Evolutionary conservation across 2,797 vertebrate species (phyloP), one percentile per base, ranked within the genome.

Genomic region (Botia almorhae): DNA sequence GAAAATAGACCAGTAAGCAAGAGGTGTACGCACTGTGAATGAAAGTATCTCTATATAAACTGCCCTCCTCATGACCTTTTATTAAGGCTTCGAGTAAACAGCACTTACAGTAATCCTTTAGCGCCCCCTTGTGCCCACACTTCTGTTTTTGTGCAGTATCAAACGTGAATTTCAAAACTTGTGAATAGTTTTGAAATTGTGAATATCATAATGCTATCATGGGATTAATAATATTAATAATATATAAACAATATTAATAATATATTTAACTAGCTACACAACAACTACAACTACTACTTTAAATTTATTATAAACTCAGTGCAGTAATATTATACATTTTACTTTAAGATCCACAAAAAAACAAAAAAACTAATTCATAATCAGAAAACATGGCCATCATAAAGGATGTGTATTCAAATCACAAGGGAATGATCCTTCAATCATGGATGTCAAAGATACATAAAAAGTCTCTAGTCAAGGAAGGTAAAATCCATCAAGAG

Each of bases 31-130:
- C n/a, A n/a, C n/a, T n/a, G n/a, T 60, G 50, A 21, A 43, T 21
- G 23, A 60, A n/a, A 53, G 60, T 7, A 5, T 36, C 23, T 7
- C 43, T 51, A 11, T 51, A 12, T 19, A 39, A n/a, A 26, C 23
- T 78, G 55, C 7, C 76, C 76, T 51, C 69, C 55, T 70, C 13
- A 3, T 69, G 75, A 69, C 75, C 75, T 77, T 19, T 51, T 51
- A 3, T 17, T 36, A 2, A 69, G n/a, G 0, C 3, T 50, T 53
- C 19, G 23, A 60, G 76, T 78, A 78, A 78, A 69, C 67, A 70
- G 67, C 14, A 50, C 39, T 33, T 16, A 50, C 2, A 33, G 48
- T 78, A 51, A 50, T 36, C 26, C 55, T 70, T 6, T 10, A 61
- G 67, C 55, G 23, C 39, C 55, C 29, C 8, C 76, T 78, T 17